Percentiles rank a stretch among this genome's conserved stretches.
Conservation (phyloP, 2,113 vertebrate genomes). For the Saguinus midas region DNA sequence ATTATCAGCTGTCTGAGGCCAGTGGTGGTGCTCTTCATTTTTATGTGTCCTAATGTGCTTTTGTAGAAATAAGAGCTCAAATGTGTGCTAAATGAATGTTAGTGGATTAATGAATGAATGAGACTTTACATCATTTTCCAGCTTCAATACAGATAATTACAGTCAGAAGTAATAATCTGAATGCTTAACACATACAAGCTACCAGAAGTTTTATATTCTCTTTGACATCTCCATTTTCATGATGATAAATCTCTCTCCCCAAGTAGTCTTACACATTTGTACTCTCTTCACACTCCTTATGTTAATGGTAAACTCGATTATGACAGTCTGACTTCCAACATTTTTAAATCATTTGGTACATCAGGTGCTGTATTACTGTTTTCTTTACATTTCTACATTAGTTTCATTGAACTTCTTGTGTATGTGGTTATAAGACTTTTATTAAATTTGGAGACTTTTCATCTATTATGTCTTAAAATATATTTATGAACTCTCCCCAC, state of each 20-base stretch:
- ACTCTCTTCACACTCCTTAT: not conserved
- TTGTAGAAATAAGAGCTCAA: not conserved
- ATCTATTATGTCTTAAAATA: not conserved
- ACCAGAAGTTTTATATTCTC: not conserved
- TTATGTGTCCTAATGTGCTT: not conserved
- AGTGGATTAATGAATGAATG: conserved; percentile 22
- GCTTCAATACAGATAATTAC: not conserved
- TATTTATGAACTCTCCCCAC: not conserved
- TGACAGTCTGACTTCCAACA: not conserved
- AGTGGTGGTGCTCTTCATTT: not conserved
- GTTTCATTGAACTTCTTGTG: not conserved
- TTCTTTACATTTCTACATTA: not conserved
- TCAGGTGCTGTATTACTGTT: not conserved
- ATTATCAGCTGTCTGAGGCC: not conserved
- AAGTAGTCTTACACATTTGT: not conserved
- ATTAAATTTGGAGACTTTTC: not conserved
- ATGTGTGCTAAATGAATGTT: not conserved
- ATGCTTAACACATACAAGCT: not conserved
- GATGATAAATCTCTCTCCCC: not conserved
- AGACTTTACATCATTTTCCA: not conserved
- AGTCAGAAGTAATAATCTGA: not conserved
- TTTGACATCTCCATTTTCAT: not conserved
- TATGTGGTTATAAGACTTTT: not conserved
- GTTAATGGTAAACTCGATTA: not conserved
- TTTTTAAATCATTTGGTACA: not conserved